Conservation (phyloP, 2,797 vertebrate species). For the Girardinus metallicus region DNA sequence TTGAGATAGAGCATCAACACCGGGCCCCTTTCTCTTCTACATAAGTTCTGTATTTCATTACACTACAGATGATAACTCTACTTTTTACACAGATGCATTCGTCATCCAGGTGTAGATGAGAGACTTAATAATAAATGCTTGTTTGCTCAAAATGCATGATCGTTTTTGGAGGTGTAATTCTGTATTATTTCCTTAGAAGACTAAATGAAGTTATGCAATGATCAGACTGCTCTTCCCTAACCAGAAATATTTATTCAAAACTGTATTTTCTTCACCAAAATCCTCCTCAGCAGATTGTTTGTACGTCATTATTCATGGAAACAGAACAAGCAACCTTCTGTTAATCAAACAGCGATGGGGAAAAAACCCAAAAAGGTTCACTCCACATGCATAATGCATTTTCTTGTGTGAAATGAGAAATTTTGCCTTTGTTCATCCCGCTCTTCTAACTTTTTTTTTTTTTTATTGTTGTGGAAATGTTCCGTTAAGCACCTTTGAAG, state of each 20-base stretch:
- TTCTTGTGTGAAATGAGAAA: slow-evolving; percentile 32
- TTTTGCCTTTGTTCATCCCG: slow-evolving; percentile 19
- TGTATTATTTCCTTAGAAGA: not conserved
- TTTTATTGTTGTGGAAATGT: slow-evolving; percentile 61
- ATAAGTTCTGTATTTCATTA: not conserved
- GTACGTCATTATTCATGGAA: slow-evolving; percentile 28
- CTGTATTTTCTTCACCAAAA: not conserved
- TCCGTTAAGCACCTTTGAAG: slow-evolving; percentile 65
- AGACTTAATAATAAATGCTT: not conserved
- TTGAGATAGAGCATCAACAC: no score
- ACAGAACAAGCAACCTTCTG: slow-evolving; percentile 25
- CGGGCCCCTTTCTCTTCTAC: not conserved
- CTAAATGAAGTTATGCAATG: not conserved
- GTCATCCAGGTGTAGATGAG: not conserved
- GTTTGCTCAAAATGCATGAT: not conserved
- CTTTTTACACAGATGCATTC: not conserved
- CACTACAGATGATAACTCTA: not conserved
- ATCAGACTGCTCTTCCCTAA: not conserved
- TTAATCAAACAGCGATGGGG: slow-evolving; percentile 25
- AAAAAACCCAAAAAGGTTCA: not conserved
- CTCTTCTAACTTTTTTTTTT: slow-evolving; percentile 26
- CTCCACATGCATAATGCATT: not conserved
- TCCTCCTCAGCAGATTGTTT: not conserved
- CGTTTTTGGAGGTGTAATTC: not conserved
- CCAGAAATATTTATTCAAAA: not conserved